Conservation (phyloP, 1,140 invertebrate genomes). For the Epicauta chinensis region DNA sequence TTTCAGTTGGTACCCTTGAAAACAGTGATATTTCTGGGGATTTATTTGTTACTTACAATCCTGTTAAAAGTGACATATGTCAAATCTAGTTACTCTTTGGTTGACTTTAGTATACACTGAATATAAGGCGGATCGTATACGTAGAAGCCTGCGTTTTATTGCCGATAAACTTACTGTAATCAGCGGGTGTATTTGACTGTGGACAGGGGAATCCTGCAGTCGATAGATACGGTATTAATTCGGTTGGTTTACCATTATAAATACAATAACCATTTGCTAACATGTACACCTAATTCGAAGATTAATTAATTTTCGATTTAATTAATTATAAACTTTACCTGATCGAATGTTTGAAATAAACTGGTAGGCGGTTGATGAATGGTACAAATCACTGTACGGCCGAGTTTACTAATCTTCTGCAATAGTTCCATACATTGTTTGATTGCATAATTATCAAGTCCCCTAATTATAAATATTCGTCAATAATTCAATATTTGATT, state of each 20-base stretch:
- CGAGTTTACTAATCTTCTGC: constrained; percentile 51
- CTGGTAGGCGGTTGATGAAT: constrained; percentile 80
- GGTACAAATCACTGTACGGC: constrained; percentile 72
- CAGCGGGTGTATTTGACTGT: constrained; percentile 75
- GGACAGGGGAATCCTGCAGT: constrained; percentile 64
- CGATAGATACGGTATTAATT: constrained; percentile 65
- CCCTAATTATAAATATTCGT: constrained; percentile 48
- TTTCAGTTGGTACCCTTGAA: no score
- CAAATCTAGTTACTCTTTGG: no score
- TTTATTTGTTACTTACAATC: no score
- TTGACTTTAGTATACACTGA: no score
- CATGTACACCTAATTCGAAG: no score
- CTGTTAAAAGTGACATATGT: no score
- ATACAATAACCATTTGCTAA: constrained; percentile 61
- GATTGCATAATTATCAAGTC: constrained; percentile 67
- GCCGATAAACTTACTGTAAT: constrained; percentile 56
- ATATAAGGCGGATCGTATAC: neutral
- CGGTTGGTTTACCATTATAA: constrained; percentile 64
- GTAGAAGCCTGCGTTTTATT: neutral
- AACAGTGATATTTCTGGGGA: no score
- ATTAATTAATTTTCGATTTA: no score
- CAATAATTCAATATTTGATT: no score
- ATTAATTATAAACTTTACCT: no score
- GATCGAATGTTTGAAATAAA: constrained; percentile 71
- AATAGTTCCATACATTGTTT: constrained; percentile 47